Percentiles rank a stretch among this genome's conserved stretches.
These are phyloP conservation scores for Beaufortia kweichowensis DNA, from an alignment of 2,113 vertebrate genomes.

Conservation along the genomic window DNA sequence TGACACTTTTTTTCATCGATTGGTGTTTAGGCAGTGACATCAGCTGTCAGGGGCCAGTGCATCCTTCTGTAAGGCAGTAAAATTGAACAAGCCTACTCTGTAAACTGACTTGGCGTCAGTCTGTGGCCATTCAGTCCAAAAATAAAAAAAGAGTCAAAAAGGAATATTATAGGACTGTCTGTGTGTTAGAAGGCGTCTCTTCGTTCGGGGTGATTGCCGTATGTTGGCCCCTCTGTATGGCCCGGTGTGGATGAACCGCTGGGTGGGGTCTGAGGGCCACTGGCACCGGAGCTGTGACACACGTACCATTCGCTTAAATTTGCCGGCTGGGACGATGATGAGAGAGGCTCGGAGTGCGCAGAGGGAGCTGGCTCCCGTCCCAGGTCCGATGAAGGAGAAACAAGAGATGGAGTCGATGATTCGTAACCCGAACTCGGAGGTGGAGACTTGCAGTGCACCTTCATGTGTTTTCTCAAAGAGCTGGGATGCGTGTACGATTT, in stretches of 20 bases:
- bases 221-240: slow-evolving; percentile 69
- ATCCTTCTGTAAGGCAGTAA: slow-evolving; percentile 45
- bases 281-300: slow-evolving; percentile 83
- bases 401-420: slow-evolving; percentile 87
- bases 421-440: slow-evolving; percentile 93
- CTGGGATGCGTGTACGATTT: slow-evolving; percentile 99
- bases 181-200: slow-evolving; percentile 69
- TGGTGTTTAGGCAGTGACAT: slow-evolving; percentile 52
- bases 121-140: slow-evolving; percentile 23
- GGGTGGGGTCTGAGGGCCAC: slow-evolving; percentile 73
- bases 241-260: slow-evolving; percentile 75
- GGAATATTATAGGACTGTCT: neutral
- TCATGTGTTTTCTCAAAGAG: slow-evolving; percentile 98
- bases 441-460: slow-evolving; percentile 96
- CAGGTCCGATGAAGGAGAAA: slow-evolving; percentile 91
- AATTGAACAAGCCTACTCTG: slow-evolving; percentile 29
- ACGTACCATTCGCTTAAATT: slow-evolving; percentile 98
- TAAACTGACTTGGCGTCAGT: slow-evolving; percentile 27
- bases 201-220: slow-evolving; percentile 68
- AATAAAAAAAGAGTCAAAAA: slow-evolving; percentile 31
- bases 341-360: slow-evolving; percentile 76
- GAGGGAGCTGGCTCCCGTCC: slow-evolving; percentile 83
- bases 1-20: slow-evolving; percentile 50
- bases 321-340: slow-evolving; percentile 78
- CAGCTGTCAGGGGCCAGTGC: slow-evolving; percentile 58